Base-by-base conservation (phyloP, 2,888 invertebrate genomes). In the Charanyca ferruginea region DNA sequence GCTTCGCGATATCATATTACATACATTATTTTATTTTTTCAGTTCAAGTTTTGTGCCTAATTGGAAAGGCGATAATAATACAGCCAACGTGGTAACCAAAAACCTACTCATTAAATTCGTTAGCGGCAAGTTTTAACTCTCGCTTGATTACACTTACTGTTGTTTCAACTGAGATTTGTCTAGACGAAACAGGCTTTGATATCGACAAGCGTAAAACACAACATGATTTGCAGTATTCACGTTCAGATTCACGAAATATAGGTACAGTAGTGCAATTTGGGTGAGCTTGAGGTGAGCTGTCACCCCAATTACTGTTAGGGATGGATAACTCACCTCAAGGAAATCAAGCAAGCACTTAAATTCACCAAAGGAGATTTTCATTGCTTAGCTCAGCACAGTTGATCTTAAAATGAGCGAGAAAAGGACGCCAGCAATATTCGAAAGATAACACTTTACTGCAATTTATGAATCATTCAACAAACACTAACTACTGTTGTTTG, bases 1-100 rank as follows among this genome's bases (percentile, higher is more conserved):
- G 81, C 80, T 70, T 78, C 35, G 67, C 53, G 64, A 78, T 82
- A 82, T 80, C 79, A 67, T 55, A 63, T 81, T 74, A 78, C 78
- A 71, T 54, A 47, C 25, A 44, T 54, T 57, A 52, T 22, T 23
- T 23, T 55, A 23, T 38, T 59, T 66, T 71, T 69, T 66, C 38
- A 61, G 16, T 66, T 51, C 11, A 52, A 35, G 18, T 65, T 70
- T 45, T 65, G 38, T 71, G 61, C 49, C 44, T 67, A 81, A 81
- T 81, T 82, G 80, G 76, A 63, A 78, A 74, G 61, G 13, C 58
- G 71, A 80, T 74, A 38, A 38, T 38, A 32, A 32, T 70, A 51
- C 45, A 69, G 51, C 28, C 35, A 28, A 44, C 48, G 18, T 16
- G 58, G 76, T 72, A 79, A 73, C 71, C 51, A 51, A 80, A 73